Evolutionary conservation across 2,113 vertebrate species (phyloP), one percentile per base, ranked within the genome.

Genomic region (Nibea coibor): DNA sequence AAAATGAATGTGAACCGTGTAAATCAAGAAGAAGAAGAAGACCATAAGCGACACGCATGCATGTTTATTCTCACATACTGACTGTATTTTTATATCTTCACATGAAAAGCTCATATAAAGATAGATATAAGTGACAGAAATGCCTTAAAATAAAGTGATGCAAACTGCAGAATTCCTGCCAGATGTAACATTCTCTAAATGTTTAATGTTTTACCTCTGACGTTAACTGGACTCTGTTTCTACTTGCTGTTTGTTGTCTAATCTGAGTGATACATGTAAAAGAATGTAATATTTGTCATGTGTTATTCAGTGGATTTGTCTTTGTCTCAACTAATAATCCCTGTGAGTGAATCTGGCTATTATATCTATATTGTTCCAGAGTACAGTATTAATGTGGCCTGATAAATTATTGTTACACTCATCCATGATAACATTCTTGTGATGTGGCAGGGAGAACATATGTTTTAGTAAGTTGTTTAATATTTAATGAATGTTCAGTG

Each of bases 111-210:
- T 31, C 48, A 50, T 74, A 63, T 51, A n/a, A 35, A 16, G 3
- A 77, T 15, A 50, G 11, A 56, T 7, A 47, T 45, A 12, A n/a
- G 53, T 15, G 43, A 58, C 48, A 82, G 75, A 73, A 67, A 75
- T 78, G 91, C 91, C 90, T 93, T 91, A 90, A 92, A 78, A 54
- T 67, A 70, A 84, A 79, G 10, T 67, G 39, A 86, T 85, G 72
- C 59, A 83, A 87, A 56, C 12, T 9, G 16, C 15, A 54, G 22
- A 1, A 43, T 20, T 73, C 51, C 26, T 78, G 61, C 58, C 42
- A 71, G 68, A 78, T 84, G 15, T 66, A 20, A 20, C 26, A 68
- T 54, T 81, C 39, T 70, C 54, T 54, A 69, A 39, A 26, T 83
- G 69, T 83, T 70, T 10, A 56, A 58, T 68, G 47, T 82, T 59